A percentile compares a stretch with the other conserved stretches of the same genome.
These are phyloP conservation scores for Uloborus plumipes DNA, from an alignment of 2,888 invertebrate species.

Conservation along the genomic window DNA sequence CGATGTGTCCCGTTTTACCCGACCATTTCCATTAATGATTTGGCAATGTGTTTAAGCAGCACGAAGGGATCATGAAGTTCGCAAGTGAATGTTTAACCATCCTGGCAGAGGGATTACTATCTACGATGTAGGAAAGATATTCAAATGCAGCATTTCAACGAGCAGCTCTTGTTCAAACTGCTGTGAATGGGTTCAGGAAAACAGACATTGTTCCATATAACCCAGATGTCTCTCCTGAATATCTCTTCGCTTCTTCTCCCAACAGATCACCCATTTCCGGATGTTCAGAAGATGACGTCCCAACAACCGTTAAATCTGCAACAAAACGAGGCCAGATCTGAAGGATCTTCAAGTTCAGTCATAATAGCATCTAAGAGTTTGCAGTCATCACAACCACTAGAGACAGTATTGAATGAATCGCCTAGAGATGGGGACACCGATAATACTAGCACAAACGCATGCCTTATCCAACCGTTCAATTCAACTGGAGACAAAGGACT, in stretches of 20 bases:
- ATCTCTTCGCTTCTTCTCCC: background rate
- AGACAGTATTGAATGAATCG: conserved; percentile 4
- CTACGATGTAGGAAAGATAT: background rate
- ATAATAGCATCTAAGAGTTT: conserved; percentile 1
- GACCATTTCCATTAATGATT: too few species aligned
- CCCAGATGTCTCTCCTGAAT: background rate
- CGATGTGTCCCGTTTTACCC: too few species aligned
- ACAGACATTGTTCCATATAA: too few species aligned
- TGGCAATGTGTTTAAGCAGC: too few species aligned
- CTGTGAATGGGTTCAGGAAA: background rate
- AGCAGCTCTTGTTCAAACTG: conserved; percentile 3
- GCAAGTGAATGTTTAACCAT: too few species aligned
- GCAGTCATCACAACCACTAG: conserved; percentile 6
- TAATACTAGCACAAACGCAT: conserved; percentile 8
- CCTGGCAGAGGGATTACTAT: background rate
- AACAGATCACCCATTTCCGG: background rate
- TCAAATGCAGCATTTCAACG: background rate
- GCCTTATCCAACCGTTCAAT: conserved; percentile 6
- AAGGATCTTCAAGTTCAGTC: background rate
- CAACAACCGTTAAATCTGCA: conserved; percentile 7
- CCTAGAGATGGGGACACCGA: background rate
- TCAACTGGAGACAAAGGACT: conserved; percentile 8
- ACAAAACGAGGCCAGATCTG: conserved; percentile 10
- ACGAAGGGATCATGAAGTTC: too few species aligned
- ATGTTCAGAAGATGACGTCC: background rate